Evolutionary conservation across 2,797 vertebrate genomes (phyloP).

Genomic region (Argyrosomus regius): DNA sequence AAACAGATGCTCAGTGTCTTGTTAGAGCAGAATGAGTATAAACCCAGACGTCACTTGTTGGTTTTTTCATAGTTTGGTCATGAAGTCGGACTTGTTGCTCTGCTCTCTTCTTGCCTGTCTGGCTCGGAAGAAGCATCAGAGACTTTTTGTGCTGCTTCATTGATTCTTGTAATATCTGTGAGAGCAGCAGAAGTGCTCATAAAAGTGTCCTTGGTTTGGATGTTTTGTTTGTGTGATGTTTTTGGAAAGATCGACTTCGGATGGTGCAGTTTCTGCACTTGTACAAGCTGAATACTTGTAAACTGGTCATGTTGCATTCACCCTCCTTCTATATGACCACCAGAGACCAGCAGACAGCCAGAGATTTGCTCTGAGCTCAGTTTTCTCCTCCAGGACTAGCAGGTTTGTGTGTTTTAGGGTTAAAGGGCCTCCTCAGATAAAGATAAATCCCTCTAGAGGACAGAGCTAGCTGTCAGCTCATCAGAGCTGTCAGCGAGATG

Average conservation of each 20-base stretch:
- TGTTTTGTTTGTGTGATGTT: background rate
- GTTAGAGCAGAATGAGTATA: conserved; percentile 18
- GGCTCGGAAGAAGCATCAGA: background rate
- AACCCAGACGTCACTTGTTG: conserved; percentile 14
- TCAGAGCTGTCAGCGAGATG: background rate
- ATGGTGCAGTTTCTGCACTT: background rate
- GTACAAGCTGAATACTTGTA: background rate
- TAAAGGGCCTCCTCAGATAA: conserved; percentile 7
- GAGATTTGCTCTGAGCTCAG: background rate
- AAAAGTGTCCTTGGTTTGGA: background rate
- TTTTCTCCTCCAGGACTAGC: conserved; percentile 3
- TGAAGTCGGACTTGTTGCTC: background rate
- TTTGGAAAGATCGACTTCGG: background rate
- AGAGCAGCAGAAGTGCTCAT: background rate
- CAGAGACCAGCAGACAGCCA: background rate
- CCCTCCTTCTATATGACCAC: background rate
- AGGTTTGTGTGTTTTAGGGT: background rate
- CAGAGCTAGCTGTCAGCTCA: conserved; percentile 9
- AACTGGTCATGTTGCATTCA: background rate
- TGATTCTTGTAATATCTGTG: background rate
- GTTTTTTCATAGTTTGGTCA: conserved; percentile 6
- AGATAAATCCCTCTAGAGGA: conserved; percentile 1
- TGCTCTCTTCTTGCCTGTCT: background rate
- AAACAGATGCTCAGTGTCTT: conserved; percentile 11
- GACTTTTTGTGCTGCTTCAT: background rate